Percentiles rank a stretch among this genome's conserved stretches.
Conservation (phyloP, 2,888 invertebrate species). For the Orchesellides sinensis region DNA sequence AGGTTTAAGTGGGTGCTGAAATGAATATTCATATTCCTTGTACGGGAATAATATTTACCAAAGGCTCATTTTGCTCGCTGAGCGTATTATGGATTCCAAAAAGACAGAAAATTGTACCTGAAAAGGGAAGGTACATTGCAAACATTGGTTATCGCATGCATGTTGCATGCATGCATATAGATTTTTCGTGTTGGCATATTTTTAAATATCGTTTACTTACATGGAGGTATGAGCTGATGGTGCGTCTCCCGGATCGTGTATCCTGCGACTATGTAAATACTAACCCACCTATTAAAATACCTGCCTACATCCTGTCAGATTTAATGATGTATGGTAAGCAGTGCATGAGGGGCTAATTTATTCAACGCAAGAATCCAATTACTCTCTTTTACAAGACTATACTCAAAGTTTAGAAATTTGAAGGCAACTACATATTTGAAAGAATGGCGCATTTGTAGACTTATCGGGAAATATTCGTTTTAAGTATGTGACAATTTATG, state of each 20-base stretch:
- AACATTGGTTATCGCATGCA: no score
- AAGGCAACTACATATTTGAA: neutral
- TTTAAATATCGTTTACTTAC: no score
- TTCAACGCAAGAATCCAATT: slow-evolving; percentile 71
- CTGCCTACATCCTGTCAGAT: slow-evolving; percentile 47
- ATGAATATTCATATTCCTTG: slow-evolving; percentile 51
- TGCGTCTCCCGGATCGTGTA: neutral
- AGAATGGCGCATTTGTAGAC: neutral
- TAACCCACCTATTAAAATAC: slow-evolving; percentile 34
- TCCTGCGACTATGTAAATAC: slow-evolving; percentile 45
- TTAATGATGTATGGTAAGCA: slow-evolving; percentile 44
- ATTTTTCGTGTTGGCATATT: slow-evolving; percentile 30
- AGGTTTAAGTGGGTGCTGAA: slow-evolving; percentile 55
- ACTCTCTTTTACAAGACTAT: slow-evolving; percentile 69
- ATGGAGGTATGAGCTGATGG: slow-evolving; percentile 4
- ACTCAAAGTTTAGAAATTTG: neutral
- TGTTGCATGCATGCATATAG: slow-evolving; percentile 21
- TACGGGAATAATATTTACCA: slow-evolving; percentile 36
- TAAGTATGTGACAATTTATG: neutral
- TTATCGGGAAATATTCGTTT: neutral
- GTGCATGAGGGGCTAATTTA: slow-evolving; percentile 40
- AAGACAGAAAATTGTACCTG: slow-evolving; percentile 4
- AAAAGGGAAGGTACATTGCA: slow-evolving; percentile 41
- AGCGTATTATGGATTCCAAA: neutral
- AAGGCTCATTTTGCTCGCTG: neutral